Evolutionary conservation across 2,113 vertebrate species (phyloP), one percentile per base, ranked within the genome.

Genomic region (Microcebus tavaratra): DNA sequence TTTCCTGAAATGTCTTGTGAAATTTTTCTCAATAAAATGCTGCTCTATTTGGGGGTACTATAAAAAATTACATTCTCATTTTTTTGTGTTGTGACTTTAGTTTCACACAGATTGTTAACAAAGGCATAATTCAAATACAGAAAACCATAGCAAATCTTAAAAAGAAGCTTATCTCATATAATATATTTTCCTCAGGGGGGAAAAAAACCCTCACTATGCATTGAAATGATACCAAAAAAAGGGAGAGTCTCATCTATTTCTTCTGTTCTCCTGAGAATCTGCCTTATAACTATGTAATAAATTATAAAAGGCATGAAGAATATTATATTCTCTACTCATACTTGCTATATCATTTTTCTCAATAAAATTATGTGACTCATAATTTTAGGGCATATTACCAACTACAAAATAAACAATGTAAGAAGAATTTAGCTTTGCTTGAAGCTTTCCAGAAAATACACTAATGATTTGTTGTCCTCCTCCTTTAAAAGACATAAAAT

Each of bases 231-330:
- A 70, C 2, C 42, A 48, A 75, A 95, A 75, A 95, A 59, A 6
- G 15, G 50, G 2, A 85, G 4, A 3, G 0, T 76, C 12, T 59
- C 29, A 34, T 79, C 12, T 72, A 39, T 88, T 93, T 88, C 8
- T 95, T 92, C 25, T 93, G 8, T 68, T 80, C 15, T 79, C 83
- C 55, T 48, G 65, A 96, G 10, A 92, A 61, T 90, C 29, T 83
- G 34, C 31, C 65, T 91, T 57, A 36, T 59, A 42, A 18, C 6
- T 67, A 84, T 42, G 12, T 45, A 80, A 88, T 80, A 68, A 67
- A 67, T 92, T 81, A 67, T 76, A 8, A 75, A 93, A 63, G 6
- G 3, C 12, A 68, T 29, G 23, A 90, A 79, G 23, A 73, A 34
- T 78, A 53, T 82, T 14, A 70, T 72, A 39, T 17, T 80, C 34